Evolutionary conservation across 64 coral and sea anemone genomes (phyloP).

Genomic region (Montipora efflorescens): DNA sequence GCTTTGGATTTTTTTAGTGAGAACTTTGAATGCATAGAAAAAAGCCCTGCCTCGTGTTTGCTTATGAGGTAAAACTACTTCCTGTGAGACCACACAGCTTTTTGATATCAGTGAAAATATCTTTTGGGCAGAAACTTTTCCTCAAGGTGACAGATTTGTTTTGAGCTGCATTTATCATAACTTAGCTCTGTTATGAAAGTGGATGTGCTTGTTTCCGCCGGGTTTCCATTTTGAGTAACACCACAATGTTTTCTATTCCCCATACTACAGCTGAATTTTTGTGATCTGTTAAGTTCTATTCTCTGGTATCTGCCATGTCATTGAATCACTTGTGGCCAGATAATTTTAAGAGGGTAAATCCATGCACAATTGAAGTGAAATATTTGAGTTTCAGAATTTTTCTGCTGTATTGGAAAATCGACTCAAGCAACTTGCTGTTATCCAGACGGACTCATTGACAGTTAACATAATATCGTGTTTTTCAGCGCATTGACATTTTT

Average conservation of each 20-base stretch:
- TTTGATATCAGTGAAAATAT: slow-evolving; percentile 43
- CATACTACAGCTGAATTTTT: neutral
- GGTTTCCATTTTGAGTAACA: neutral
- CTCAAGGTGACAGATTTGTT: neutral
- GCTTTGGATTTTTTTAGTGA: neutral
- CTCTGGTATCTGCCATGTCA: neutral
- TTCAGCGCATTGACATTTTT: neutral
- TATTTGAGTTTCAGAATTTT: neutral
- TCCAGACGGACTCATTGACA: neutral
- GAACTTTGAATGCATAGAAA: neutral
- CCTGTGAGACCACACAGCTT: neutral
- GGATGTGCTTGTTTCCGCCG: neutral
- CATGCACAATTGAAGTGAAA: neutral
- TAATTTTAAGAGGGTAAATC: neutral
- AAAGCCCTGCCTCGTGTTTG: too few relatives aligned
- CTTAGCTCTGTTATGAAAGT: neutral
- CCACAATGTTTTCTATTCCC: neutral
- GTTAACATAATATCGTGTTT: neutral
- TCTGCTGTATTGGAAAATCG: neutral
- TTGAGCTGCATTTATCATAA: slow-evolving; percentile 18
- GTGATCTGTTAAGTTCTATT: neutral
- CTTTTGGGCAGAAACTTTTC: neutral
- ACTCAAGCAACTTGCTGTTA: neutral
- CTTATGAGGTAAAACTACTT: too few relatives aligned
- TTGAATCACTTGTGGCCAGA: neutral